phyloP scores from a whole-genome alignment of 1,140 invertebrate genomes.

The Lepidurus arcticus region DNA sequence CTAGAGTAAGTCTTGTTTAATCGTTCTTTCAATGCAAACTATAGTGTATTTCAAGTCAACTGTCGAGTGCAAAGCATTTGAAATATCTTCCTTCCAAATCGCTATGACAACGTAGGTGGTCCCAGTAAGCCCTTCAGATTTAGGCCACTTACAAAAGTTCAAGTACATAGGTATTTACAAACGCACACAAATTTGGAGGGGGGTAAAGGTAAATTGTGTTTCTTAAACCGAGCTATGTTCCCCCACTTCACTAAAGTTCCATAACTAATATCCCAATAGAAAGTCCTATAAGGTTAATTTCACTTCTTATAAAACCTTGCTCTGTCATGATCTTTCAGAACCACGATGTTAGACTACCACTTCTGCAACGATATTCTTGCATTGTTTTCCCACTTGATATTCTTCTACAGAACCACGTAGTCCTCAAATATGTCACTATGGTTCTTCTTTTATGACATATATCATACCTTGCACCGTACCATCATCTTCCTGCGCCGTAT shows the following conservation, averaged over 20 bases:
- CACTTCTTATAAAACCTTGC: neutral
- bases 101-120: slow-evolving; percentile 13
- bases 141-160: neutral
- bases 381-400: neutral
- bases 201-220: neutral
- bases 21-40: neutral
- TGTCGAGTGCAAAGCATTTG: slow-evolving; percentile 15
- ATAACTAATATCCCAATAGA: slow-evolving; percentile 6
- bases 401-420: neutral
- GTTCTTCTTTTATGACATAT: slow-evolving; percentile 19
- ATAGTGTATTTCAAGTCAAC: slow-evolving; percentile 19
- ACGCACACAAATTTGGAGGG: neutral
- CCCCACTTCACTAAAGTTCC: neutral
- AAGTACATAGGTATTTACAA: slow-evolving; percentile 22
- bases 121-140: neutral
- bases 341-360: neutral
- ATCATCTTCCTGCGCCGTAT: neutral
- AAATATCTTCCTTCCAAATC: slow-evolving; percentile 10
- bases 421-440: neutral
- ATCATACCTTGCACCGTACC: slow-evolving; percentile 4
- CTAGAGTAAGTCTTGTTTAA: neutral
- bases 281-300: neutral
- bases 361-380: neutral
- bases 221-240: neutral
- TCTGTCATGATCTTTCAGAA: neutral